Evolutionary conservation across 2,113 vertebrate species (phyloP).

Genomic region (Phalacrocorax pelagicus): DNA sequence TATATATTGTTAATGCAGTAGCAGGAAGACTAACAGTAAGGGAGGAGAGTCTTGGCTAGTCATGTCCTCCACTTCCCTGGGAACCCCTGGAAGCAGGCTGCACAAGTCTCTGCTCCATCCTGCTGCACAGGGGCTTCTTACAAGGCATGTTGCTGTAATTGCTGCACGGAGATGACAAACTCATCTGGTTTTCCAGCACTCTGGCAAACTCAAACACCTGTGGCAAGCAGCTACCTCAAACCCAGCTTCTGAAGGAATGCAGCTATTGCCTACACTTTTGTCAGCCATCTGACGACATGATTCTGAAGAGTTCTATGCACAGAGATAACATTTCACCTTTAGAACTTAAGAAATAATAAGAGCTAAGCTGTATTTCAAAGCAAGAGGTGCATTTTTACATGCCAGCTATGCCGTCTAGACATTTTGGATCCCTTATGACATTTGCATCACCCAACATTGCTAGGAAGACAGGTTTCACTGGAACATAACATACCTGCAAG

Average conservation of each 20-base stretch:
- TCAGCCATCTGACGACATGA: not conserved
- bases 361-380: not conserved
- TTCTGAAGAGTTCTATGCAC: not conserved
- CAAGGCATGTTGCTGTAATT: not conserved
- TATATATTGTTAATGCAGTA: not conserved
- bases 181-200: not conserved
- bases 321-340: not conserved
- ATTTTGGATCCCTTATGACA: not conserved
- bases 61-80: not conserved
- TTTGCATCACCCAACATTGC: not conserved
- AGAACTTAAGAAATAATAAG: not conserved
- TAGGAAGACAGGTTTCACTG: not conserved
- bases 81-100: not conserved
- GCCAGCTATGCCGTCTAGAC: not conserved
- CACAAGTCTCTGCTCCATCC: not conserved
- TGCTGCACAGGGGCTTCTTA: not conserved
- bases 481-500: not conserved
- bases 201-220: not conserved
- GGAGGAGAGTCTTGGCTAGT: not conserved
- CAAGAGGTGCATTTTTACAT: not conserved
- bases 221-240: not conserved
- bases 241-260: not conserved
- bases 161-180: not conserved
- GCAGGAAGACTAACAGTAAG: not conserved
- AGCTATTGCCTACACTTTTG: not conserved